These are phyloP conservation scores for Lepidurus arcticus DNA, from an alignment of 1,140 invertebrate genomes.

Conservation along the genomic window DNA sequence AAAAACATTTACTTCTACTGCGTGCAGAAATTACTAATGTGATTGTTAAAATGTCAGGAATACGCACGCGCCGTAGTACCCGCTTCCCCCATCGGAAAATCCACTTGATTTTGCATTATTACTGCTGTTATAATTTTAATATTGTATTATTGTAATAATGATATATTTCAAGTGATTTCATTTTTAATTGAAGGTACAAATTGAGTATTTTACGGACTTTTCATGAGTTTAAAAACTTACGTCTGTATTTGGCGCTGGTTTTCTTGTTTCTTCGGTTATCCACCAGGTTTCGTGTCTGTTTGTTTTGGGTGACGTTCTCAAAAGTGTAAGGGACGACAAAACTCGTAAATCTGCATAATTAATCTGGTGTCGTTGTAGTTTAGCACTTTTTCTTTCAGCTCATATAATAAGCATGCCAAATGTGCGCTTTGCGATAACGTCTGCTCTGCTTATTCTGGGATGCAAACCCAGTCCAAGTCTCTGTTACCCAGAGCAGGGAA, in stretches of 20 bases:
- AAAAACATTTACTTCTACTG: too few species aligned
- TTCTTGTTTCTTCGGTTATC: not conserved
- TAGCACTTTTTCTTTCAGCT: not conserved
- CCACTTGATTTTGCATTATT: too few species aligned
- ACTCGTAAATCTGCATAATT: conserved; percentile 11
- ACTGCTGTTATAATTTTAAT: too few species aligned
- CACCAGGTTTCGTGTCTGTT: not conserved
- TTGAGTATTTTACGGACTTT: too few species aligned
- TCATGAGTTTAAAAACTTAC: not conserved
- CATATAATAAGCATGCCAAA: not conserved
- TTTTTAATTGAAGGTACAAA: too few species aligned
- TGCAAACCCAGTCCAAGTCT: not conserved
- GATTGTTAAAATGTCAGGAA: too few species aligned
- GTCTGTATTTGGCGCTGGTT: not conserved
- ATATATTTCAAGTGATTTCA: too few species aligned
- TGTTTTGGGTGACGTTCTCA: not conserved
- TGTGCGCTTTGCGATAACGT: not conserved
- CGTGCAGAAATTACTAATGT: too few species aligned
- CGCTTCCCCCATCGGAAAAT: too few species aligned
- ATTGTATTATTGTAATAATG: too few species aligned
- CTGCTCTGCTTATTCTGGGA: not conserved
- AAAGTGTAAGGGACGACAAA: conserved; percentile 25
- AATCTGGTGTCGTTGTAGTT: conserved; percentile 26
- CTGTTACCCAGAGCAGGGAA: conserved; percentile 32
- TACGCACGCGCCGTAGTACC: too few species aligned